A percentile compares a stretch with the other conserved stretches of the same genome.
phyloP scores from a whole-genome alignment of 2,113 vertebrate species.

The Prionailurus bengalensis region DNA sequence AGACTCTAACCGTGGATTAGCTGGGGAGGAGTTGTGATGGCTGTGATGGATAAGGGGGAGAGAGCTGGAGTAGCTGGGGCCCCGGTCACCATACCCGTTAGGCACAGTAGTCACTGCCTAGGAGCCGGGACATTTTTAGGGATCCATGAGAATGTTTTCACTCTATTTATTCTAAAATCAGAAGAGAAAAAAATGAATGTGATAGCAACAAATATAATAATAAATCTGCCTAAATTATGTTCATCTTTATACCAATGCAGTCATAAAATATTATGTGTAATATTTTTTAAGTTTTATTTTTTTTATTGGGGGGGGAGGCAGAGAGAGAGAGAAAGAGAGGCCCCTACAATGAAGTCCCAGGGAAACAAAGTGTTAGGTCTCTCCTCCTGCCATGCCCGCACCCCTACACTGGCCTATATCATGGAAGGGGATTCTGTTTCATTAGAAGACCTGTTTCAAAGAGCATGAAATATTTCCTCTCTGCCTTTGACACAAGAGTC shows the following conservation, averaged over 20 bases:
- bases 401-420: accelerated
- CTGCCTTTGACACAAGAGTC: neutral
- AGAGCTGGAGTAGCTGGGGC: neutral
- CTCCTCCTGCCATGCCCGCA: neutral
- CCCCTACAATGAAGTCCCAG: neutral
- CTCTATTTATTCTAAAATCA: conserved; percentile 45
- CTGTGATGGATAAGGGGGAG: neutral
- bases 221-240: neutral
- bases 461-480: neutral
- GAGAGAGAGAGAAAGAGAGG: no score
- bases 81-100: accelerated
- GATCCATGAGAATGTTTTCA: neutral
- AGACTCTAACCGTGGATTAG: neutral
- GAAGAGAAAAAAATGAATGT: neutral
- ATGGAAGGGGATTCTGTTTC: neutral
- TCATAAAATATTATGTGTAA: neutral
- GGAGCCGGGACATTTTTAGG: neutral
- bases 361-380: neutral
- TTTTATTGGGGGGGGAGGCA: no score
- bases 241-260: neutral
- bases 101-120: neutral
- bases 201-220: neutral
- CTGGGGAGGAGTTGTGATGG: neutral
- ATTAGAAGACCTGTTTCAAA: neutral
- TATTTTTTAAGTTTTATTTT: neutral